A percentile compares a stretch with the other conserved stretches of the same genome.
These are phyloP conservation scores for Thymelicus acteon DNA, from an alignment of 2,888 invertebrate species.

Conservation along the genomic window DNA sequence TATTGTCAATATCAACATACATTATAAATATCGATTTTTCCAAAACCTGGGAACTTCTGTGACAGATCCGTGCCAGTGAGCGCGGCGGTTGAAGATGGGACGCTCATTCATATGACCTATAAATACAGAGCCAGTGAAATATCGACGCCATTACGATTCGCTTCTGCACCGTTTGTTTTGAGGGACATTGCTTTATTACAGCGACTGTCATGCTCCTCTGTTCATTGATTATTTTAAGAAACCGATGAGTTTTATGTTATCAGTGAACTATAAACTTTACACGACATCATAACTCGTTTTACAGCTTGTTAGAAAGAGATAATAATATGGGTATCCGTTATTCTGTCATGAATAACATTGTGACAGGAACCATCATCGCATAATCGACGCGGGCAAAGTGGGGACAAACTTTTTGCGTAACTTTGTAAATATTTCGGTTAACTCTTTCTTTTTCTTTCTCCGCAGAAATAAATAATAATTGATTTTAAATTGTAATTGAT, in stretches of 20 bases:
- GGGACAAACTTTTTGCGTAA: too few relatives aligned
- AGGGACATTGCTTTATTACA: slow-evolving; percentile 33
- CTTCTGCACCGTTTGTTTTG: slow-evolving; percentile 30
- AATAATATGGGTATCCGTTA: too few relatives aligned
- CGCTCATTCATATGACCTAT: slow-evolving; percentile 37
- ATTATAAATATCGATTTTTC: too few relatives aligned
- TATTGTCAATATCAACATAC: too few relatives aligned
- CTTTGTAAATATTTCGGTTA: too few relatives aligned
- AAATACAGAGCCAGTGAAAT: slow-evolving; percentile 29
- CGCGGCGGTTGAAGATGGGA: slow-evolving; percentile 24
- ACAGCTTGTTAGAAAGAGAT: too few relatives aligned
- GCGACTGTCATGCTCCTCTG: slow-evolving; percentile 10
- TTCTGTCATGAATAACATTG: too few relatives aligned
- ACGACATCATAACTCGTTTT: not conserved
- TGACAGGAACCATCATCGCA: too few relatives aligned
- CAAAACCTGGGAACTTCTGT: not conserved
- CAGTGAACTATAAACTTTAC: not conserved
- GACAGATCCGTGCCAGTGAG: slow-evolving; percentile 1
- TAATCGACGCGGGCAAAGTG: too few relatives aligned
- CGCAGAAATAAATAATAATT: too few relatives aligned
- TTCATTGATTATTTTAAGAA: slow-evolving; percentile 27
- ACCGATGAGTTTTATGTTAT: not conserved
- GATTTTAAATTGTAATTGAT: too few relatives aligned
- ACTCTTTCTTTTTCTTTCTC: too few relatives aligned
- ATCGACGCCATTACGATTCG: slow-evolving; percentile 28